Conservation (phyloP, 2,888 invertebrate genomes). For the Electrophaes corylata region DNA sequence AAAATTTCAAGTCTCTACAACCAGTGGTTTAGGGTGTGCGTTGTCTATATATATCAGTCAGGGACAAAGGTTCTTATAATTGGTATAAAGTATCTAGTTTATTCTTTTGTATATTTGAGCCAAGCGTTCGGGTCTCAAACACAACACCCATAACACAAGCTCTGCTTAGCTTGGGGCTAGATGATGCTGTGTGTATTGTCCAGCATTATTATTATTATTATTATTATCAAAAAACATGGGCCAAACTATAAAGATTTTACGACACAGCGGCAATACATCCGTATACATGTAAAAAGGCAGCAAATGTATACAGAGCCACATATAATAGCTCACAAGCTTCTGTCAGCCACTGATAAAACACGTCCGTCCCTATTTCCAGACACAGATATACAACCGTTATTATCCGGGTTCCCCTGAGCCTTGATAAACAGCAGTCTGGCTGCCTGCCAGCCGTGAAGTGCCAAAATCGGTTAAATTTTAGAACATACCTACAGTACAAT, state of each 20-base stretch:
- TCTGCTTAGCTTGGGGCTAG: too few species aligned
- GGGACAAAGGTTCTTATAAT: too few species aligned
- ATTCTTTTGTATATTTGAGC: too few species aligned
- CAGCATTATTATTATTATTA: too few species aligned
- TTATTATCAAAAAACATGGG: too few species aligned
- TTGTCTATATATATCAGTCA: too few species aligned
- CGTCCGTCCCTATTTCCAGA: conserved; percentile 19
- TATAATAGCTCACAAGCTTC: neutral
- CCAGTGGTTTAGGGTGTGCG: too few species aligned
- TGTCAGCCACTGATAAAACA: conserved; percentile 16
- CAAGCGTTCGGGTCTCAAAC: too few species aligned
- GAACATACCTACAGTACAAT: conserved; percentile 12
- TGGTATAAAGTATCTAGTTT: too few species aligned
- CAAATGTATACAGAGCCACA: neutral
- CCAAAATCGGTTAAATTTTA: conserved; percentile 32
- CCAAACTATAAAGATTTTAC: neutral
- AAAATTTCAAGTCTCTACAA: too few species aligned
- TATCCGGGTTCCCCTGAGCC: conserved; percentile 22
- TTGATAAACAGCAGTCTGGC: conserved; percentile 28
- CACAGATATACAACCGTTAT: conserved; percentile 17
- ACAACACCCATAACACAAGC: too few species aligned
- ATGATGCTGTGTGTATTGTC: too few species aligned
- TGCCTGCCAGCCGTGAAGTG: conserved; percentile 25
- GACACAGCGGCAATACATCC: neutral
- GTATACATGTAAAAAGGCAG: neutral